phyloP scores from a whole-genome alignment of 1,140 invertebrate species.

The Zelostemma sp. region DNA sequence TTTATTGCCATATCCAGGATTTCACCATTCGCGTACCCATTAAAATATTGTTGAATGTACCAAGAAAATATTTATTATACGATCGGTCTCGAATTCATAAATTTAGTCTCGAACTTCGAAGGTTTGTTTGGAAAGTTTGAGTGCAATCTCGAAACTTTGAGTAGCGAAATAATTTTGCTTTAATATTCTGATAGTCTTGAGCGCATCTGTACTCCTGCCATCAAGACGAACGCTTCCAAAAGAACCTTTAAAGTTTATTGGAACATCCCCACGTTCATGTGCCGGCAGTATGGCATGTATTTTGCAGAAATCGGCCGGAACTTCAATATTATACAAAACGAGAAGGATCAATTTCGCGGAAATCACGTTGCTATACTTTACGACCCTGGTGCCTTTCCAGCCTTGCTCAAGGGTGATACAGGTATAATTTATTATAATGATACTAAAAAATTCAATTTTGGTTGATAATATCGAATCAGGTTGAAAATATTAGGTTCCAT shows the following conservation, averaged over 20 bases:
- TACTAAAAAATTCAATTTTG: no score
- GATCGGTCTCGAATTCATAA: no score
- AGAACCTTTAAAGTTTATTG: conserved; percentile 77
- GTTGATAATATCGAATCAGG: no score
- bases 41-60: no score
- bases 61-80: no score
- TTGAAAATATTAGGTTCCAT: no score
- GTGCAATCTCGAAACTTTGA: conserved; percentile 1
- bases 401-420: conserved; percentile 71
- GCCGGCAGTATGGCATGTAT: conserved; percentile 75
- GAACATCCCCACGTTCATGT: conserved; percentile 84
- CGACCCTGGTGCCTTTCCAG: conserved; percentile 81
- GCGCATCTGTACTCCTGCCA: conserved; percentile 17
- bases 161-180: not conserved
- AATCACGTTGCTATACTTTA: conserved; percentile 80
- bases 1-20: no score
- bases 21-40: no score
- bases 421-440: no score
- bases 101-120: not conserved
- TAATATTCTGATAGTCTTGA: conserved; percentile 33
- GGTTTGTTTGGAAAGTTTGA: not conserved
- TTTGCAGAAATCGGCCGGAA: conserved; percentile 74
- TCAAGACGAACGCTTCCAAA: conserved; percentile 27
- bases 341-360: conserved; percentile 75
- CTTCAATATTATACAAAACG: conserved; percentile 80